Base-by-base conservation (phyloP, 1,140 invertebrate species). In the Tenebrio molitor region DNA sequence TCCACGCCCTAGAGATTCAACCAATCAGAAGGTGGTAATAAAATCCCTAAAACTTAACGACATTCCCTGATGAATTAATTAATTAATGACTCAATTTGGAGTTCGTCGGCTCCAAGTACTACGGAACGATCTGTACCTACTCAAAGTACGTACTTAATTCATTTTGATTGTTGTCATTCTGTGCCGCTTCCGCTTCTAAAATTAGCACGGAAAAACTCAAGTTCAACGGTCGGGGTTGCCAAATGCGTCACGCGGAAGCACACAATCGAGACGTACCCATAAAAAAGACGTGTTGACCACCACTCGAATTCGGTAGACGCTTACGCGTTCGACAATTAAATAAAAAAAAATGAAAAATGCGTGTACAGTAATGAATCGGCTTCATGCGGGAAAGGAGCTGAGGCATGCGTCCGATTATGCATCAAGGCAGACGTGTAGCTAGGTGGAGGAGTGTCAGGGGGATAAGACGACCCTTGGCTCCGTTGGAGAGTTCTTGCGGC, bases 401-500 rank as follows among this genome's bases (percentile, higher is more conserved):
- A 77, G 69, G 81, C 75, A 76, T 75, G 72, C 70, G 68, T 50
- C 62, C 74, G 62, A 72, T 79, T 76, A 79, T 81, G 78, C 80
- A 81, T 74, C 74, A 81, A 77, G 71, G 79, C 82, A 69, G 81
- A 79, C 58, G 82, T 80, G 72, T 83, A 83, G 76, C 82, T 83
- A 76, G 82, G 82, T 73, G 82, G 82, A 71, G 82, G 82, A 76
- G 81, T 82, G 73, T 82, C 81, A 71, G 81, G 82, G 74, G 80
- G 80, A 73, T 77, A 78, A 66, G 76, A 81, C 81, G 81, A 82
- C 82, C 82, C 82, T 83, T 83, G 82, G 81, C 82, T 83, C 39
- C 82, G 80, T 78, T 83, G 82, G 44, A 89, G 84, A 78, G 88
- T 89, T 80, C 88, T 81, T 34, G 88, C 88, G 75, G 87, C 88